Evolutionary conservation across 2,888 invertebrate species (phyloP).

Genomic region (Hypercompe scribonia): DNA sequence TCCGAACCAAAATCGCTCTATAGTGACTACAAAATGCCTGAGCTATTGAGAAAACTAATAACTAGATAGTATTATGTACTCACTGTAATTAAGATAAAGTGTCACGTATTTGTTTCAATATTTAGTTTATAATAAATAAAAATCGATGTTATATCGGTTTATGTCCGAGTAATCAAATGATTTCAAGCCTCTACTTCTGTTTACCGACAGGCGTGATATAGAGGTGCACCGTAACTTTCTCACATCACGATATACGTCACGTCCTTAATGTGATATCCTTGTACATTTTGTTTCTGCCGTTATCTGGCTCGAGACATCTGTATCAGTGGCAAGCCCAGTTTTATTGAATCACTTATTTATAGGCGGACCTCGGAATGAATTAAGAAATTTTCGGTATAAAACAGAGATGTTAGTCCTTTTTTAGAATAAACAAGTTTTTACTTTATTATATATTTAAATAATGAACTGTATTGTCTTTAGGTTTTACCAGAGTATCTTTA

Average conservation of each 20-base stretch:
- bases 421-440: constrained; percentile 2
- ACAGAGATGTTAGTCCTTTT: constrained; percentile 44
- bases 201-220: constrained; percentile 46
- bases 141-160: constrained; percentile 5
- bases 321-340: constrained; percentile 82
- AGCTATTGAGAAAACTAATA: not conserved
- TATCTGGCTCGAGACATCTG: constrained; percentile 81
- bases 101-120: not conserved
- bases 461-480: constrained; percentile 1
- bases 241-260: constrained; percentile 61
- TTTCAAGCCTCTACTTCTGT: constrained; percentile 28
- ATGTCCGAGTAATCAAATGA: constrained; percentile 31
- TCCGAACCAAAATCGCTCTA: not conserved
- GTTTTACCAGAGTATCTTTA: not conserved
- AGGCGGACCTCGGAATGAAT: constrained; percentile 70
- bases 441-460: constrained; percentile 3
- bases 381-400: constrained; percentile 68
- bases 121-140: constrained; percentile 5
- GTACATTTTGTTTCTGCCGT: constrained; percentile 81
- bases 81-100: not conserved
- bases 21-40: not conserved
- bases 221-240: constrained; percentile 42
- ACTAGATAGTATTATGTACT: not conserved
- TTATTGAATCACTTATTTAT: constrained; percentile 82
- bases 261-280: constrained; percentile 84